phyloP scores from a whole-genome alignment of 2,888 invertebrate species.

The Eugnorisma glareosa region DNA sequence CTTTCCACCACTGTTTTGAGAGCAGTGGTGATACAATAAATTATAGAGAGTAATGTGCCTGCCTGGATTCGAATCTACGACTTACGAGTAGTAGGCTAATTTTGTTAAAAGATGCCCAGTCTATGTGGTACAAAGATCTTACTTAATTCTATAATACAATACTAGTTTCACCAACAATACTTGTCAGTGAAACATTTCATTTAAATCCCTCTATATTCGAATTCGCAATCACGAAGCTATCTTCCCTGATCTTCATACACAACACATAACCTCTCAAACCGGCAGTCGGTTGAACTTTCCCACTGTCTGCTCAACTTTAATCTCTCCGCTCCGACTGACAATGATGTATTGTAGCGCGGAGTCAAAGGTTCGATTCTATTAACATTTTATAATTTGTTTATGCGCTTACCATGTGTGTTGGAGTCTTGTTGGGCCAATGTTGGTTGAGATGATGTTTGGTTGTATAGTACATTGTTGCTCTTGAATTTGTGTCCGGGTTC shows the following conservation, averaged over 20 bases:
- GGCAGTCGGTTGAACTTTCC: constrained; percentile 59
- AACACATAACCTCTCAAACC: constrained; percentile 37
- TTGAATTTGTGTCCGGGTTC: not conserved
- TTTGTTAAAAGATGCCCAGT: too few species aligned
- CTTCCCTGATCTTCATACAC: not conserved
- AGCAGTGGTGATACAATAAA: too few species aligned
- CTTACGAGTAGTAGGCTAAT: too few species aligned
- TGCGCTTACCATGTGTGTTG: constrained; percentile 64
- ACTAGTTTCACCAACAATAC: not conserved
- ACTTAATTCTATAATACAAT: not conserved
- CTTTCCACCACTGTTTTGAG: too few species aligned
- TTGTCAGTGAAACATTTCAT: not conserved
- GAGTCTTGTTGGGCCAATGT: constrained; percentile 52
- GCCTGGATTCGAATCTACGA: too few species aligned
- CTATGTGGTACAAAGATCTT: not conserved
- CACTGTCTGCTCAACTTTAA: constrained; percentile 61
- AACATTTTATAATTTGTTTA: constrained; percentile 87
- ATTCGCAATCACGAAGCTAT: constrained; percentile 20
- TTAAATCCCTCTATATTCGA: not conserved
- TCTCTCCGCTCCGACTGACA: constrained; percentile 75
- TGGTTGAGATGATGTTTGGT: not conserved
- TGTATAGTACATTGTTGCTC: not conserved
- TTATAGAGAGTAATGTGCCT: too few species aligned
- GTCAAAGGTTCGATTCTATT: constrained; percentile 87
- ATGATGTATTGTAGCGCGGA: constrained; percentile 85